Base-by-base conservation (phyloP, 1,140 invertebrate genomes). In the Pseudomyrmex concolor region DNA sequence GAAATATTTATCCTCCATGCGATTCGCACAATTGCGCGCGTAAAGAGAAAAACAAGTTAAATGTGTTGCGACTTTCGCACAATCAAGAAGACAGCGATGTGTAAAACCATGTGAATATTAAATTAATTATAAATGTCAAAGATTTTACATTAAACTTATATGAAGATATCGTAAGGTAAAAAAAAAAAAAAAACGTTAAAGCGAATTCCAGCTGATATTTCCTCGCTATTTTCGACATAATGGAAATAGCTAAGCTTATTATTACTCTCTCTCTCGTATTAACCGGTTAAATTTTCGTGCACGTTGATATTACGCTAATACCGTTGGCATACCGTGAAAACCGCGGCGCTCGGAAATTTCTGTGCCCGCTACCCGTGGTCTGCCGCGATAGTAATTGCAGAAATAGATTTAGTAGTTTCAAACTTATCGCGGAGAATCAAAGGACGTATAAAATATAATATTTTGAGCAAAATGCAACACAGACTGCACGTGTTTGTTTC, bases 1-100 rank as follows among this genome's bases (percentile, higher is more conserved):
- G 50, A 63, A 82, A 82, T 73, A 73, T 73, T 82, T 82, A 73
- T 73, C 48, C 12, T 25, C 15, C 2, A 17, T 9, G 22, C 17
- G 60, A 64, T 48, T 45, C 7, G 9, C 15, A 1, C 19, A 34
- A 12, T 25, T 12, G 12, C 13, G 25, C 51, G 68, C 22, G 57
- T 34, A 34, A 45, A 71, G 25, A 15, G 15, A 13, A 34, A 13
- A 17, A 50, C 9, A 34, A 34, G 34, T 34, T 34, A 34, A 34
- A 34, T 34, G 5, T 34, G 34, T 34, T 34, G 5, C 34, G 34
- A 34, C 34, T 34, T 4, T 34, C 34, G 7, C 34, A 7, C 34
- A 34, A 34, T 34, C 34, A 34, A 34, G 34, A 34, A 34, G 34
- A 34, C 34, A 34, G 34, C 34, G 5, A 5, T 34, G 34, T 34